Base-by-base conservation (phyloP, 2,113 vertebrate species). In the Bufo gargarizans region DNA sequence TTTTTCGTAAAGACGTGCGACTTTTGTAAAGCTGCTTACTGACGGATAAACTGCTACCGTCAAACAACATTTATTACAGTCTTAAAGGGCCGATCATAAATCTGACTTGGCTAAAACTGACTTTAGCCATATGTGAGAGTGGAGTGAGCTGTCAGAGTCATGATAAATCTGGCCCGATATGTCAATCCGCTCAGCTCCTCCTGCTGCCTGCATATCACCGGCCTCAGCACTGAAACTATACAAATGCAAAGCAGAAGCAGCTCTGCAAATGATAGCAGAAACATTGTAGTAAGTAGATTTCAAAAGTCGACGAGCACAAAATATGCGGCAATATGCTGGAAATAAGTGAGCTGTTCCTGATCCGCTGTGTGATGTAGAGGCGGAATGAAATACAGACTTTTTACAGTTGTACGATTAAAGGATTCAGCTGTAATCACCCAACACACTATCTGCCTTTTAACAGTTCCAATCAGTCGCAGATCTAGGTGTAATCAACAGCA, bases 401-500 rank as follows among this genome's bases (percentile, higher is more conserved):
- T 94, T 94, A 94, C 94, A 95, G 92, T 93, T 91, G 92, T 91
- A 94, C 93, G 94, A 95, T 95, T 95, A 95, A 94, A 93, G 94
- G 94, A 95, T 94, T 95, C 93, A 92, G 92, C 93, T 88, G 81
- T 88, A 96, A 91, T 93, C 93, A 94, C 93, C 91, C 94, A 88
- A 84, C 69, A 93, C 93, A 91, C 93, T 93, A 91, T 94, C 90
- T 94, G 95, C 95, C 94, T 95, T 96, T 96, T 96, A 95, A 94
- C 94, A 94, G 95, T 95, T 95, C 92, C 95, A 96, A 96, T 96
- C 95, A 96, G 95, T 95, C 91, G 94, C 95, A 96, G 93, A 94
- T 95, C 95, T 95, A 95, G 95, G 95, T 96, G 95, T 95, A 95
- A 96, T 96, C 95, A 96, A 95, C 95, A 96, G 94, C 95, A 96